Evolutionary conservation across 2,888 invertebrate genomes (phyloP).

Genomic region (Luffia ferchaultella): DNA sequence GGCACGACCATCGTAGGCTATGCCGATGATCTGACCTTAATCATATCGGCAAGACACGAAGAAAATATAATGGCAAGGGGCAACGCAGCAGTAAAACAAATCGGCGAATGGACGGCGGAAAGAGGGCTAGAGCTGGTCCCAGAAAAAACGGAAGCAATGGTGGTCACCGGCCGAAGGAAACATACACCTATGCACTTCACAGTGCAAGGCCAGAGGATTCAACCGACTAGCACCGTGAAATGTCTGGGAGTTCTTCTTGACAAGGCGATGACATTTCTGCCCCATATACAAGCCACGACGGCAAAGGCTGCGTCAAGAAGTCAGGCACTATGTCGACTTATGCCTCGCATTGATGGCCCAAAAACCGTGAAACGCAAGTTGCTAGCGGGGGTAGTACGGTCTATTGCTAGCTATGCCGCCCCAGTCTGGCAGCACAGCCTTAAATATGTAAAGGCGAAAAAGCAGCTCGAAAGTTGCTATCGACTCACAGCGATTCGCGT

Average conservation of each 20-base stretch:
- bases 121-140: not conserved
- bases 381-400: not conserved
- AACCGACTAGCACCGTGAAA: not conserved
- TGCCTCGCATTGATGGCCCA: not conserved
- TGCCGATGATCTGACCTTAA: conserved; percentile 1
- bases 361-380: not conserved
- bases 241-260: not conserved
- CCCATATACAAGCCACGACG: not conserved
- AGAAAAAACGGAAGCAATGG: not conserved
- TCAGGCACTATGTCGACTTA: not conserved
- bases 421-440: not conserved
- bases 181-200: too few species aligned
- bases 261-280: not conserved
- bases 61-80: not conserved
- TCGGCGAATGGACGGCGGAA: not conserved
- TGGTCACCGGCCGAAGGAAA: not conserved
- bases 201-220: too few species aligned
- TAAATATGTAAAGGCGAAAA: not conserved
- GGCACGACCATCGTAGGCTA: not conserved
- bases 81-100: not conserved
- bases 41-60: not conserved
- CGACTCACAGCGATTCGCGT: not conserved
- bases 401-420: conserved; percentile 1
- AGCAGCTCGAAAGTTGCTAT: not conserved
- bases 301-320: not conserved